Conservation (phyloP, 1,140 invertebrate genomes). For the Dendroctonus ponderosae region DNA sequence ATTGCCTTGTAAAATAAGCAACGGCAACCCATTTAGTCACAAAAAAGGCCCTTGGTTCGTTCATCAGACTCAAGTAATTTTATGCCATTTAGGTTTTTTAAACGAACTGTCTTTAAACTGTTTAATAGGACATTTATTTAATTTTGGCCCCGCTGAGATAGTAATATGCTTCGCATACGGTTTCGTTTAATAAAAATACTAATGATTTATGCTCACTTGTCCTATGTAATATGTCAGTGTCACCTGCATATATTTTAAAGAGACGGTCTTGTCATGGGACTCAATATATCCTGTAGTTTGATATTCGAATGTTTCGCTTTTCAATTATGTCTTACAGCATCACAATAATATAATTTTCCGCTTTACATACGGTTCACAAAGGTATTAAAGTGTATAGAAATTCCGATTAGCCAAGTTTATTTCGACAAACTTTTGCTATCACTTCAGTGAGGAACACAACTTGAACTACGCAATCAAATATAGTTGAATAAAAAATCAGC, state of each 20-base stretch:
- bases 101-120: conserved; percentile 30
- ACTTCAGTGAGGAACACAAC: no score
- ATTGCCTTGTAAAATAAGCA: conserved; percentile 30
- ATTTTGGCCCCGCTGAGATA: conserved; percentile 29
- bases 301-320: no score
- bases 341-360: no score
- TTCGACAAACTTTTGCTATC: no score
- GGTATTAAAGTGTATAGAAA: no score
- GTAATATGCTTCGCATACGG: conserved; percentile 21
- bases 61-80: conserved; percentile 29
- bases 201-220: conserved; percentile 20
- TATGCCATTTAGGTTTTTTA: conserved; percentile 32
- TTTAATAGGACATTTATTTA: conserved; percentile 34
- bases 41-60: conserved; percentile 26
- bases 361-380: no score
- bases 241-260: conserved; percentile 8
- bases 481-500: not conserved
- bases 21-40: conserved; percentile 26
- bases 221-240: conserved; percentile 21
- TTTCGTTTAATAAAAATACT: conserved; percentile 24
- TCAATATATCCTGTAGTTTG: no score
- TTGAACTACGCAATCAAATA: no score
- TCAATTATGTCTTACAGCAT: no score
- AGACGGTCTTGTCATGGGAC: conserved; percentile 5
- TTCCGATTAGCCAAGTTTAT: no score